These are phyloP conservation scores for Apostichopus parvimensis DNA, from an alignment of 35 echinoderm and acorn worm genomes.

Conservation along the genomic window DNA sequence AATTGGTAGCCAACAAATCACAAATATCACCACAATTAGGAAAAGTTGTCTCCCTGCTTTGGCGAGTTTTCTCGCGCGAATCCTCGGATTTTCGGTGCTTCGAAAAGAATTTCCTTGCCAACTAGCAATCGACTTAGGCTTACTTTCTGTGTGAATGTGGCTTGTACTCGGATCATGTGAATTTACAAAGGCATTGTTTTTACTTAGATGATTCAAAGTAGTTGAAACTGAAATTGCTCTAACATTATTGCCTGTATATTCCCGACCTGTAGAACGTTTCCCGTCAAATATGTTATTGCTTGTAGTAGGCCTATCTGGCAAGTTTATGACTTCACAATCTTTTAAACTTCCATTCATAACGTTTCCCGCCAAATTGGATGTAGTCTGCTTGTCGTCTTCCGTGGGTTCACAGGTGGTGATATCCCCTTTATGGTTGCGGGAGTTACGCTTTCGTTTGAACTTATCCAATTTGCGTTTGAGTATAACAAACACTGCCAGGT, in stretches of 20 bases:
- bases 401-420: not conserved
- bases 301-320: too few relatives aligned
- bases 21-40: not conserved
- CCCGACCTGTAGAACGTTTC: too few relatives aligned
- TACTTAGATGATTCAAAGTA: not conserved
- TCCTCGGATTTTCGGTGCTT: not conserved
- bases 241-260: too few relatives aligned
- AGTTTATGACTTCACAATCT: too few relatives aligned
- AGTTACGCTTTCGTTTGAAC: not conserved
- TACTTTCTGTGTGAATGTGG: not conserved
- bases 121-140: too few relatives aligned
- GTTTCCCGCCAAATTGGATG: not conserved
- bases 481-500: not conserved
- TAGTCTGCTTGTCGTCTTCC: not conserved
- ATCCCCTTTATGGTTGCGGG: not conserved
- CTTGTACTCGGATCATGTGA: not conserved
- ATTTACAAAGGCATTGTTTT: not conserved
- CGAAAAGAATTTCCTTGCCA: not conserved
- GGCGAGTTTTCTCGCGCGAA: not conserved
- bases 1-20: not conserved
- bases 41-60: conserved; percentile 14
- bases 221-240: too few relatives aligned
- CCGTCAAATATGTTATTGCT: too few relatives aligned
- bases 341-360: too few relatives aligned
- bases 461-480: not conserved